phyloP scores from a whole-genome alignment of 2,113 vertebrate species.

The Syrmaticus mikado region DNA sequence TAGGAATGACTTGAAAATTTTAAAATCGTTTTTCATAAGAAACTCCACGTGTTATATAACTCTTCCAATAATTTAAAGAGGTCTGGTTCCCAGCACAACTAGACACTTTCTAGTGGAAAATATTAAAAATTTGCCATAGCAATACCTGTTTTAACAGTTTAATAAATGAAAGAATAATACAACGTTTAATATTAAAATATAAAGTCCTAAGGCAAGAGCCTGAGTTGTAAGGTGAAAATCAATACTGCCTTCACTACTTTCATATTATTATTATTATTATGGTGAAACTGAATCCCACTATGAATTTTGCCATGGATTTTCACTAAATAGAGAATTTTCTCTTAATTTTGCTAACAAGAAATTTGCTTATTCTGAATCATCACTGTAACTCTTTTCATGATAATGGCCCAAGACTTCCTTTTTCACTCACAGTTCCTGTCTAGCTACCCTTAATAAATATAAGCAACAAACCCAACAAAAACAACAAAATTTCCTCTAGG shows the following conservation, averaged over 20 bases:
- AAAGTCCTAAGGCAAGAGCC: background rate
- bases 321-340: background rate
- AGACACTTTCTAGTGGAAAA: background rate
- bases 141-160: background rate
- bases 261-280: background rate
- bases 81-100: background rate
- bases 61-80: background rate
- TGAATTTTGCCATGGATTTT: background rate
- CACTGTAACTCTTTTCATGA: background rate
- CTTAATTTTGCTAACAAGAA: background rate
- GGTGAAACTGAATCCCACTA: background rate
- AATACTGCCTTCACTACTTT: background rate
- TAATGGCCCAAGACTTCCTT: background rate
- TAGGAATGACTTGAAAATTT: background rate
- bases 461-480: background rate
- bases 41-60: background rate
- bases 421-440: background rate
- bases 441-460: background rate
- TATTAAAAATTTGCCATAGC: background rate
- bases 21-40: background rate
- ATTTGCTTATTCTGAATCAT: background rate
- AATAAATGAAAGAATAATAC: background rate
- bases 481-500: background rate
- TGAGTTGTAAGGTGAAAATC: background rate
- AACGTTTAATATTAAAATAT: background rate